phyloP scores from a whole-genome alignment of 2,113 vertebrate species.

The Sus scrofa region T2T-Sscrofa CM000817.6:6302001-6302500 shows the following conservation, averaged over 20 bases:
- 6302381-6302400: fast-evolving
- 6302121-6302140: not conserved
- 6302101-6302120: not conserved
- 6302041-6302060: slow-evolving; percentile 70
- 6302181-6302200: not conserved
- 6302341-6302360: not conserved
- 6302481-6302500: not conserved
- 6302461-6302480: not conserved
- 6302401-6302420: fast-evolving
- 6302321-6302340: not conserved
- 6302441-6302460: not conserved
- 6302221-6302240: not conserved
- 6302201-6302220: not conserved
- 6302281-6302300: not conserved
- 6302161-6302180: not conserved
- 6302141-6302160: not conserved
- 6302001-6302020: not conserved
- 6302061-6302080: slow-evolving; percentile 12
- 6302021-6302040: slow-evolving; percentile 62
- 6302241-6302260: slow-evolving; percentile 14
- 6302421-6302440: not conserved
- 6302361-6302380: not conserved
- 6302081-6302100: not conserved
- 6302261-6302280: not conserved
- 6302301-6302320: not conserved